Percentiles rank a stretch among this genome's conserved stretches.
phyloP scores from a whole-genome alignment of 2,113 vertebrate species.

The Xerus inauris region DNA sequence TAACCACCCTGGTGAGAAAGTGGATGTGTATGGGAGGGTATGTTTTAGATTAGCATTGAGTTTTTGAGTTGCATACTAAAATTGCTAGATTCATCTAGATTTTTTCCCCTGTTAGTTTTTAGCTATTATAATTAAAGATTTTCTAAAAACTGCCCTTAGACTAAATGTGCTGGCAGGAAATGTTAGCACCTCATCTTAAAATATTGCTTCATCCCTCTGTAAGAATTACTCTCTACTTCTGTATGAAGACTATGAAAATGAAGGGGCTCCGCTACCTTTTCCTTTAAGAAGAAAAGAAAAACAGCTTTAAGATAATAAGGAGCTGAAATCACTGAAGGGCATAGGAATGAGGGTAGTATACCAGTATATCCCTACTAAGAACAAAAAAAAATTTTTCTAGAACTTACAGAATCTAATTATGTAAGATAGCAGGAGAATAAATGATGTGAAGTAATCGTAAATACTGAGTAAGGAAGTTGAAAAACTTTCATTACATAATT shows the following conservation, averaged over 20 bases:
- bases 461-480: background rate
- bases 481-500: conserved; percentile 17
- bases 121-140: background rate
- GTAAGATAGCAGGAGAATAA: background rate
- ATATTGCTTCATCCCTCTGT: background rate
- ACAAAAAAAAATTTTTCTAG: background rate
- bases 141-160: background rate
- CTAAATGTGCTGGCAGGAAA: background rate
- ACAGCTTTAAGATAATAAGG: background rate
- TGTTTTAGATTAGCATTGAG: background rate
- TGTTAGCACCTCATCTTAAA: background rate
- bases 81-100: background rate
- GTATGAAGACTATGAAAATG: background rate
- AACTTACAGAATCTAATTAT: background rate
- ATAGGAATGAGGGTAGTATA: background rate
- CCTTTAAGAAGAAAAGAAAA: background rate
- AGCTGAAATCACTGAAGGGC: background rate
- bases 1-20: background rate
- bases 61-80: background rate
- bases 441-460: background rate
- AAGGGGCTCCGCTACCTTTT: background rate
- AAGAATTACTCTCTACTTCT: background rate
- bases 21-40: background rate
- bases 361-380: background rate
- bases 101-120: conserved; percentile 7